These are phyloP conservation scores for Drosophila gunungcola DNA, from an alignment of 1,140 invertebrate genomes.

Conservation along the genomic window DNA sequence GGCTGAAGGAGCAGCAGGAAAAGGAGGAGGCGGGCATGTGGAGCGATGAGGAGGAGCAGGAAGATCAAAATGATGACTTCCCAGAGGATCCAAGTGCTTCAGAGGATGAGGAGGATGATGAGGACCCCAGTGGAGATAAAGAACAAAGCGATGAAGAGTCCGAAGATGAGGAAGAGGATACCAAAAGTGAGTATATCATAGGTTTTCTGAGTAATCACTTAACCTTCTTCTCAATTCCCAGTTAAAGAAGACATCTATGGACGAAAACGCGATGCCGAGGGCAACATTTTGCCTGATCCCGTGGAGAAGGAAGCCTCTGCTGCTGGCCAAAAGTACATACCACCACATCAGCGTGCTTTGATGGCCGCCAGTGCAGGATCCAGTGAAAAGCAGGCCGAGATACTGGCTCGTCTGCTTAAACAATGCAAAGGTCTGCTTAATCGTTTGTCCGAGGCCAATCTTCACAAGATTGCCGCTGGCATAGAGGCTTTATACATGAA, in stretches of 20 bases:
- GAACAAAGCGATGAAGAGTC: constrained; percentile 38
- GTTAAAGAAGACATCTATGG: constrained; percentile 98
- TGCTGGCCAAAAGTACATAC: constrained; percentile 89
- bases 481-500: constrained; percentile 91
- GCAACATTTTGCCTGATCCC: constrained; percentile 88
- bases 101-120: constrained; percentile 39
- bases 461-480: constrained; percentile 91
- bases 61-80: not conserved
- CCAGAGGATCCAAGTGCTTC: constrained; percentile 35
- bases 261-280: constrained; percentile 91
- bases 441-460: constrained; percentile 94
- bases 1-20: constrained; percentile 61
- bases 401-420: constrained; percentile 88
- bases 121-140: constrained; percentile 53
- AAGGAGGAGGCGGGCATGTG: constrained; percentile 70
- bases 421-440: constrained; percentile 95
- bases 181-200: constrained; percentile 16
- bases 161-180: constrained; percentile 7
- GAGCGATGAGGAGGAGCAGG: constrained; percentile 78
- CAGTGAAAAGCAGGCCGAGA: constrained; percentile 86
- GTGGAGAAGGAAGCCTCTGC: constrained; percentile 17
- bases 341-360: constrained; percentile 90
- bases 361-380: constrained; percentile 77
- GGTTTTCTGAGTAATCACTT: not conserved
- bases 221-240: constrained; percentile 7